phyloP scores from a whole-genome alignment of 2,888 invertebrate species.

The Caenorhabditis imperialis region DNA sequence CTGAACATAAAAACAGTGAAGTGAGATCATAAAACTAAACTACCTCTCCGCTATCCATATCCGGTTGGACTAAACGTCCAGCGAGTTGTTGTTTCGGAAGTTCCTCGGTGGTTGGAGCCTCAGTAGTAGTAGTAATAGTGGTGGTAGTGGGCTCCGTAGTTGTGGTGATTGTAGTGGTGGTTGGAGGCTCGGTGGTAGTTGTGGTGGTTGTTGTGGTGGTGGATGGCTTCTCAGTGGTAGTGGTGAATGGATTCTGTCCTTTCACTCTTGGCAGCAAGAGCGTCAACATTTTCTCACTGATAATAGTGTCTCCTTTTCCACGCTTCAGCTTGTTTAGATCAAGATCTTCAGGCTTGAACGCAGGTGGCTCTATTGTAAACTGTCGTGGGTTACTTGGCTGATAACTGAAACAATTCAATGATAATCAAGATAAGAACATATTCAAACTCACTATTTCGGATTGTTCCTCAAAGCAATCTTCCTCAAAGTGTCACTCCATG shows the following conservation, averaged over 20 bases:
- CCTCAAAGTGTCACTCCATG: slow-evolving; percentile 62
- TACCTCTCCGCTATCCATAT: slow-evolving; percentile 52
- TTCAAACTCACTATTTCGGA: slow-evolving; percentile 43
- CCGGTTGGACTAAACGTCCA: slow-evolving; percentile 52
- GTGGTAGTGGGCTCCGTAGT: slow-evolving; percentile 28
- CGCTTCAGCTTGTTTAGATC: slow-evolving; percentile 51
- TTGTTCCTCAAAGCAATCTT: slow-evolving; percentile 60
- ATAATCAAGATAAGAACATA: neutral
- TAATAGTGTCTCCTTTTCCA: slow-evolving; percentile 66
- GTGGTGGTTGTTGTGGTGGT: slow-evolving; percentile 27
- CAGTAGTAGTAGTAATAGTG: slow-evolving; percentile 35
- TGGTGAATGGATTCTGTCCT: slow-evolving; percentile 58
- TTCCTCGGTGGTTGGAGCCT: slow-evolving; percentile 34
- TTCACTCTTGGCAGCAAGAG: slow-evolving; percentile 63
- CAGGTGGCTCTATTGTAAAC: slow-evolving; percentile 53
- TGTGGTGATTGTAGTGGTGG: slow-evolving; percentile 33
- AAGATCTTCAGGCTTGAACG: slow-evolving; percentile 38
- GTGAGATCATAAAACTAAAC: slow-evolving; percentile 40
- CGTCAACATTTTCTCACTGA: slow-evolving; percentile 63
- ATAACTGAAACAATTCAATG: slow-evolving; percentile 32
- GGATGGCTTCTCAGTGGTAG: slow-evolving; percentile 37
- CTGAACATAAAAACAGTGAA: slow-evolving; percentile 15
- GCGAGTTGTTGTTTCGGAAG: slow-evolving; percentile 37
- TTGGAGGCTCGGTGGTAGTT: slow-evolving; percentile 35
- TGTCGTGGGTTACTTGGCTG: slow-evolving; percentile 26